Conservation (phyloP, 1,140 invertebrate species). For the Bicyclus anynana region DNA sequence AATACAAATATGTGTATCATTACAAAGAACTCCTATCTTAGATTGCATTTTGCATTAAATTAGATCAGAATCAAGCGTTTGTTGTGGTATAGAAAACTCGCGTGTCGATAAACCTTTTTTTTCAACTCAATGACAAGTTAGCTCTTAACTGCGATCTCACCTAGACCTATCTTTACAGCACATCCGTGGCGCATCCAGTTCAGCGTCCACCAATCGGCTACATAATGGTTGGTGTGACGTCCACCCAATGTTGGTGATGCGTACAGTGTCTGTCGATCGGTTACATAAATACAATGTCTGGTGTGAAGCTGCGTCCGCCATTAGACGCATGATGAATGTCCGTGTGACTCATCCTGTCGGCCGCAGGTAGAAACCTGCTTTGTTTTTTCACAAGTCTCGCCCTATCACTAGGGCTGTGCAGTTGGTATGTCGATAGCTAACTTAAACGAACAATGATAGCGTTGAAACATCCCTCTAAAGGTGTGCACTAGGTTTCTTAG, state of each 20-base stretch:
- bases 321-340: slow-evolving; percentile 27
- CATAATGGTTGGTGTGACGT: slow-evolving; percentile 16
- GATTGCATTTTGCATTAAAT: no score
- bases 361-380: slow-evolving; percentile 29
- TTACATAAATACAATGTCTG: slow-evolving; percentile 12
- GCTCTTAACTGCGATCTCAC: no score
- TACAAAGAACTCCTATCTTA: no score
- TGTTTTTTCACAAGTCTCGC: slow-evolving; percentile 18
- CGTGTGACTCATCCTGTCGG: slow-evolving; percentile 22
- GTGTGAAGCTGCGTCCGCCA: slow-evolving; percentile 17
- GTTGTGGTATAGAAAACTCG: neutral
- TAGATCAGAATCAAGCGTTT: neutral
- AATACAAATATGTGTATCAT: no score
- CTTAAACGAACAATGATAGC: no score
- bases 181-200: no score
- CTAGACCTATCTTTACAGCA: neutral
- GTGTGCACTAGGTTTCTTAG: no score
- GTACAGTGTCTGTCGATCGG: neutral
- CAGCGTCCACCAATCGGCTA: slow-evolving; percentile 1
- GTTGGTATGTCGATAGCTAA: neutral
- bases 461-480: no score
- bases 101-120: no score
- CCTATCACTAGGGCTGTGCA: slow-evolving; percentile 12
- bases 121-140: no score
- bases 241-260: no score